Evolutionary conservation across 2,888 invertebrate species (phyloP).

Genomic region (Melolontha melolontha): DNA sequence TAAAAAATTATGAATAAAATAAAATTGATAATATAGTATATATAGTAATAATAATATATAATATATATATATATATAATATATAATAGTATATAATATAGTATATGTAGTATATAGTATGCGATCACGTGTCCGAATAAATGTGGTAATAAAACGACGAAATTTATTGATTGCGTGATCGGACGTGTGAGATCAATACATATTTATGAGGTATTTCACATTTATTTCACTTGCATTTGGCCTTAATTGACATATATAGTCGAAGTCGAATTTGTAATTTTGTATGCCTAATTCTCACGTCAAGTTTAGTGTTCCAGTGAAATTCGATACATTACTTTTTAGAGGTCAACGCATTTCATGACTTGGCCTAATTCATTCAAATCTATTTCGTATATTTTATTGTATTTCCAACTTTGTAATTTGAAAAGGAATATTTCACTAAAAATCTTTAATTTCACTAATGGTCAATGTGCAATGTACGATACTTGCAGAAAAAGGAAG

Average conservation of each 20-base stretch:
- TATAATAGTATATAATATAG: no score
- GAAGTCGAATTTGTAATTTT: constrained; percentile 28
- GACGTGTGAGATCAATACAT: constrained; percentile 22
- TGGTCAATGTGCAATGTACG: no score
- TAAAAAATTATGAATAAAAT: constrained; percentile 16
- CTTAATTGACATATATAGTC: constrained; percentile 28
- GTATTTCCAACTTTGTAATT: no score
- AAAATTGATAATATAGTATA: no score
- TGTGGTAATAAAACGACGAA: constrained; percentile 12
- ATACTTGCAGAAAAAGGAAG: no score
- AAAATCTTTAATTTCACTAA: no score
- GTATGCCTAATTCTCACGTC: constrained; percentile 12
- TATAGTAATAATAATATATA: no score
- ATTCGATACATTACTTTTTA: constrained; percentile 21
- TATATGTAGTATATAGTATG: no score
- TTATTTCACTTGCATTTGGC: constrained; percentile 15
- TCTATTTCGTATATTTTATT: no score
- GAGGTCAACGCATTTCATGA: constrained; percentile 6
- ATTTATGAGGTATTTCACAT: constrained; percentile 33
- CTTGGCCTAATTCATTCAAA: no score
- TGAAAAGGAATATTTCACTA: no score
- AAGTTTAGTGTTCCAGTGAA: constrained; percentile 9
- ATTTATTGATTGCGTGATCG: constrained; percentile 30
- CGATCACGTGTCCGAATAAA: not conserved
- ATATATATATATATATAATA: no score